These are phyloP conservation scores for Drosophila lacicola DNA, from an alignment of 2,888 invertebrate species.

Conservation along the genomic window DNA sequence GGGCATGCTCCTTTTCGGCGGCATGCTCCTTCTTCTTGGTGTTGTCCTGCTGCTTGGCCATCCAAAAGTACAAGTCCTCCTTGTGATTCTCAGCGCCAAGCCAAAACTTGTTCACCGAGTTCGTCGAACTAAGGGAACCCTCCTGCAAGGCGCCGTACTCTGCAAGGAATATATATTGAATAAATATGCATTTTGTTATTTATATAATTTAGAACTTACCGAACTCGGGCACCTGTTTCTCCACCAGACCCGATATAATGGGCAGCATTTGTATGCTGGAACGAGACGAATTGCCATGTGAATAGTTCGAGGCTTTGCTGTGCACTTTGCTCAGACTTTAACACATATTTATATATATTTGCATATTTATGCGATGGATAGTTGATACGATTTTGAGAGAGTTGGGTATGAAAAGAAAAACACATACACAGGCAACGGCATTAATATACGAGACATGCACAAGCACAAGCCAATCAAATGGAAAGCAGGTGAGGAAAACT, in stretches of 20 bases:
- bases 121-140: conserved; percentile 89
- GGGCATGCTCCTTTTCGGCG: conserved; percentile 86
- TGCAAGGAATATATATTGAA: conserved; percentile 66
- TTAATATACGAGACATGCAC: conserved; percentile 40
- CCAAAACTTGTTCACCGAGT: conserved; percentile 84
- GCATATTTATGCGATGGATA: conserved; percentile 24
- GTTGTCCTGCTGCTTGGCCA: conserved; percentile 93
- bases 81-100: conserved; percentile 86
- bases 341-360: not conserved
- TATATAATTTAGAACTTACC: conserved; percentile 63
- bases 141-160: conserved; percentile 92
- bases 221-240: conserved; percentile 84
- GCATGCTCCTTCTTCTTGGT: conserved; percentile 81
- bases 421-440: conserved; percentile 54
- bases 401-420: conserved; percentile 50
- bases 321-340: conserved; percentile 68
- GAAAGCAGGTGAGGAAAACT: conserved; percentile 48
- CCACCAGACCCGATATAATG: conserved; percentile 85
- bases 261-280: conserved; percentile 85
- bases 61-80: conserved; percentile 98
- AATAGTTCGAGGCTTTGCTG: conserved; percentile 82
- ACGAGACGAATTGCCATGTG: conserved; percentile 84
- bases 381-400: not conserved
- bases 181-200: not conserved
- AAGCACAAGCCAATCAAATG: conserved; percentile 7